Base-by-base conservation (phyloP, 2,113 vertebrate genomes). In the Podocnemis expansa region DNA sequence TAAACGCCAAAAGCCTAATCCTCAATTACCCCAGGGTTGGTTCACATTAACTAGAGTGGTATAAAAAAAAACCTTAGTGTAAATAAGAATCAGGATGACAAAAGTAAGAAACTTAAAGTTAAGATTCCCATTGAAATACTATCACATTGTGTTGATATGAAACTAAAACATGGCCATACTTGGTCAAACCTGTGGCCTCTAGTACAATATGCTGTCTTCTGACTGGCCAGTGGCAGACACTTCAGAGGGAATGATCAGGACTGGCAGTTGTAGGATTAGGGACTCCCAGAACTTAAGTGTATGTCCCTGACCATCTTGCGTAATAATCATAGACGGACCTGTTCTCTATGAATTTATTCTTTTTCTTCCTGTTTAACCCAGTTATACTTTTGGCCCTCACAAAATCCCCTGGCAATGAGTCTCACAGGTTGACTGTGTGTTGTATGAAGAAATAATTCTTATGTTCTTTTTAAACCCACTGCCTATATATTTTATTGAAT, bases 71-170 rank as follows among this genome's bases (percentile, higher is more conserved):
- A 75, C 2, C 41, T 73, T 9, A n/a, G 0, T 13, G 73, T 82
- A 58, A 43, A 78, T 1, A 2, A 22, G 21, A 41, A 43, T 58
- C 0, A 0, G 45, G 41, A 6, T 5, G 34, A 11, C 2, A 86
- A 73, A 70, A 8, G 5, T 55, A 10, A 85, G 31, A 88, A 79
- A 67, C 1, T 45, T 3, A 3, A 47, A 24, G 4, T 21, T 54
- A 10, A 87, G 54, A 89, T 93, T 80, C 56, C 76, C 55, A 9
- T 60, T 76, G 34, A 3, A 22, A 5, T 67, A 80, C 1, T 10
- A 43, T 80, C 70, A 60, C 0, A 0, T 22, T 51, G 13, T 86
- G 10, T 6, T 94, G 92, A 73, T 67, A 21, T 21, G 34, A 21
- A n/a, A 67, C 34, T n/a, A 70, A 70, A 17, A 70, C n/a, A 10